A percentile compares a stretch with the other conserved stretches of the same genome.
Conservation (phyloP, 2,113 vertebrate species). For the Trichomycterus rosablanca region DNA sequence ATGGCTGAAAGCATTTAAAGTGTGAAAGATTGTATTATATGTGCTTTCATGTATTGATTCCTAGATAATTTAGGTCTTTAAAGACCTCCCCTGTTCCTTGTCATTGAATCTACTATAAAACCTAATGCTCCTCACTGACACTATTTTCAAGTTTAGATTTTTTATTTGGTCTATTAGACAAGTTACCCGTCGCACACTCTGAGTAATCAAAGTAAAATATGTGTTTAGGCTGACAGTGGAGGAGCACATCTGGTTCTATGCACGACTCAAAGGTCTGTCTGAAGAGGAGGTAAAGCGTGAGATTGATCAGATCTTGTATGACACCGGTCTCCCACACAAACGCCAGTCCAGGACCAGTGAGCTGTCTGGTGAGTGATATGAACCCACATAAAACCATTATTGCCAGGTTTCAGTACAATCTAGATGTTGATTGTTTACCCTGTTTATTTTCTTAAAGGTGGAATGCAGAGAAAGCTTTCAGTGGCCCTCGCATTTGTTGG, state of each 20-base stretch:
- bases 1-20: background rate
- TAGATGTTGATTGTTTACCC: background rate
- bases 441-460: constrained; percentile 64
- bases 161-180: no score
- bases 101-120: background rate
- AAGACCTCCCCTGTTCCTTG: no score
- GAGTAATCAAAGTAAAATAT: no score
- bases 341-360: constrained; percentile 76
- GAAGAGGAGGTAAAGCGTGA: constrained; percentile 82
- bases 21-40: no score
- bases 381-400: background rate
- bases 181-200: no score
- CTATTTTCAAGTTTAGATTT: background rate
- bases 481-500: constrained; percentile 96
- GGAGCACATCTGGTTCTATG: constrained; percentile 98
- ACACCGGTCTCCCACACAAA: constrained; percentile 90
- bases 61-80: no score
- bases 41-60: no score
- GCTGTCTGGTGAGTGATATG: constrained; percentile 72
- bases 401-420: background rate
- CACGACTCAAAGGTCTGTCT: constrained; percentile 85
- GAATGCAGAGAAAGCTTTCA: constrained; percentile 96
- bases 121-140: background rate
- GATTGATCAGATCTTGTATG: constrained; percentile 84
- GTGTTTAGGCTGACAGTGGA: constrained; percentile 87